Base-by-base conservation (phyloP, 2,888 invertebrate species). In the Caprella mutica region DNA sequence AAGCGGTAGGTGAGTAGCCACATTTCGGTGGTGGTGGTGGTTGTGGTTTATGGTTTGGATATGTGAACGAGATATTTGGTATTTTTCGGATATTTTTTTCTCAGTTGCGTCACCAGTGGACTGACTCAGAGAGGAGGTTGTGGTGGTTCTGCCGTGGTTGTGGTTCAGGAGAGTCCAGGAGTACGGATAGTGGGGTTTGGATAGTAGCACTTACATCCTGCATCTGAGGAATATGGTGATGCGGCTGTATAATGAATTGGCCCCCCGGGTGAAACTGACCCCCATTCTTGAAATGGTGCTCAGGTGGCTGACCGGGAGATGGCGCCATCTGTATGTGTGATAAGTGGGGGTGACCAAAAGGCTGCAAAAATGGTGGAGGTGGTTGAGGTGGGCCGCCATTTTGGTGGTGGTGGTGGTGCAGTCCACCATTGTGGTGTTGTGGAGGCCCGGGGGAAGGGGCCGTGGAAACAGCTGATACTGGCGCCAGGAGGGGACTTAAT, bases 201-300 rank as follows among this genome's bases (percentile, higher is more conserved):
- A 9, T 33, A 30, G 48, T 44, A 54, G 54, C 57, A 63, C 63
- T 63, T 63, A 63, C 63, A 63, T 63, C 63, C 59, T 59, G 63
- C 55, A 63, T 50, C 43, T 63, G 63, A n/a, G n/a, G n/a, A n/a
- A n/a, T n/a, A 55, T 59, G 63, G 51, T 55, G 57, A 21, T 57
- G 59, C n/a, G 55, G 62, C 23, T 56, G 63, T 21, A 50, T 56
- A 55, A 63, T 55, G 38, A 63, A 46, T 24, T 55, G 55, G 35
- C 44, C 54, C 39, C n/a, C n/a, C n/a, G n/a, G n/a, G n/a, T 56
- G 51, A 26, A 63, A 56, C 39, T 63, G 63, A 53, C 63, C n/a
- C n/a, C n/a, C 63, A 48, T 63, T 63, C 63, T 63, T 63, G 54
- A 63, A 23, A 56, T 63, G n/a, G n/a, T n/a, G 63, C 52, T 63